Evolutionary conservation across 2,797 vertebrate genomes (phyloP), one percentile per base, ranked within the genome.

Genomic region (Coreius guichenoti): DNA sequence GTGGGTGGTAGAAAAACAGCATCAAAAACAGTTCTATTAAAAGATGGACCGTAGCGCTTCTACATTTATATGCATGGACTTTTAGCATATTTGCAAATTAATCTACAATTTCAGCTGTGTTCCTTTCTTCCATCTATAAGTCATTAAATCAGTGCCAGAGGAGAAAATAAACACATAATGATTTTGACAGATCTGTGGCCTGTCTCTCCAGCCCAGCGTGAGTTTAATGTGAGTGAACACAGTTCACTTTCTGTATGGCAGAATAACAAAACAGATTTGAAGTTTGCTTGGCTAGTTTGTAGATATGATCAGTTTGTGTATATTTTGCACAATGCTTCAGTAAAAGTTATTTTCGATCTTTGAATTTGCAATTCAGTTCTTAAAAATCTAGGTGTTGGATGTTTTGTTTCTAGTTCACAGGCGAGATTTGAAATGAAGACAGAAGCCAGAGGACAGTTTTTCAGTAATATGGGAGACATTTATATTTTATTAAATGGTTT

Each of bases 401-500:
- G 58, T 45, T 61, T 65, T 49, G 31, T 43, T 51, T 56, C 17
- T 21, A 47, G 7, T 56, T 17, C 29, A 63, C 4, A 36, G 8
- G 63, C 68, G 63, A 76, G 80, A 76, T 81, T 69, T 84, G n/a
- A 79, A 86, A 86, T 87, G 65, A 83, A 85, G 83, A 86, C 78
- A 61, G 69, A 89, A 85, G 85, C 69, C 78, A 29, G 80, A 85
- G 65, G 78, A 70, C 61, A 26, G 74, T 76, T 81, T 76, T 81
- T 61, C 56, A 86, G 82, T 80, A 86, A 89, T 90, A 90, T 86
- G 80, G 88, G 72, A 86, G 67, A 39, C 79, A 88, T 86, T 73
- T 87, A 90, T 87, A 87, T 89, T 89, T 89, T 49, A 90, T 88
- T 88, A 91, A 88, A 89, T 82, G 70, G n/a, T 81, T 89, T 91